These are phyloP conservation scores for Suncus etruscus DNA, from an alignment of 2,113 vertebrate genomes.

Conservation along the genomic window DNA sequence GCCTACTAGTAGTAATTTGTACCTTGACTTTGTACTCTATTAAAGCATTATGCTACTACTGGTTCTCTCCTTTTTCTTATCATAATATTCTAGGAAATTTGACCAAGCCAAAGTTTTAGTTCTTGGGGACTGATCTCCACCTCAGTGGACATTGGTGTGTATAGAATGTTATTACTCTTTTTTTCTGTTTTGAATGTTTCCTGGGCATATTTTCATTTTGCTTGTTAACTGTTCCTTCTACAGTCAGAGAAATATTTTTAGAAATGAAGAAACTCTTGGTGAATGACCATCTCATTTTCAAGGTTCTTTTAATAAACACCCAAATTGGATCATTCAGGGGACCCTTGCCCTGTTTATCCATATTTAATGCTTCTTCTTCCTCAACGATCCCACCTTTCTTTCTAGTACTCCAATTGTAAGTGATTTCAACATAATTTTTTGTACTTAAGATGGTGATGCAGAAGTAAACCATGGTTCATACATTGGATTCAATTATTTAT, in stretches of 20 bases:
- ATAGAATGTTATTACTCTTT: too few species aligned
- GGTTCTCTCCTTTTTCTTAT: slow-evolving; percentile 25
- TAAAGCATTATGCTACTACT: not conserved
- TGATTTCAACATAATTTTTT: not conserved
- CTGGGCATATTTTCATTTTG: not conserved
- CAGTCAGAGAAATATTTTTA: not conserved
- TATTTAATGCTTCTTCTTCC: not conserved
- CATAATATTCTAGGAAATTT: not conserved
- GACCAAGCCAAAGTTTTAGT: too few species aligned
- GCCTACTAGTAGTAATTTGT: not conserved
- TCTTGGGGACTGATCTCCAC: slow-evolving; percentile 31
- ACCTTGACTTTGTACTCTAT: not conserved
- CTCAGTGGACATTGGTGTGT: too few species aligned
- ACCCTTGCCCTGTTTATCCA: not conserved
- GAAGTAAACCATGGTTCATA: not conserved
- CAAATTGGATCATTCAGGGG: not conserved
- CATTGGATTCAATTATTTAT: not conserved
- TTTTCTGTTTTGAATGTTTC: not conserved
- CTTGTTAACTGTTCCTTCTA: not conserved
- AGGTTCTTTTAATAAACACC: not conserved
- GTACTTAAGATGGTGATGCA: not conserved
- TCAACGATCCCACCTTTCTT: too few species aligned
- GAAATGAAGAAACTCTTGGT: not conserved
- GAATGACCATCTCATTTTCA: not conserved
- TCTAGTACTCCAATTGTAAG: slow-evolving; percentile 9